Percentiles rank a stretch among this genome's conserved stretches.
These are phyloP conservation scores for Cynoglossus semilaevis DNA, from an alignment of 2,113 vertebrate species.

Conservation along the genomic window DNA sequence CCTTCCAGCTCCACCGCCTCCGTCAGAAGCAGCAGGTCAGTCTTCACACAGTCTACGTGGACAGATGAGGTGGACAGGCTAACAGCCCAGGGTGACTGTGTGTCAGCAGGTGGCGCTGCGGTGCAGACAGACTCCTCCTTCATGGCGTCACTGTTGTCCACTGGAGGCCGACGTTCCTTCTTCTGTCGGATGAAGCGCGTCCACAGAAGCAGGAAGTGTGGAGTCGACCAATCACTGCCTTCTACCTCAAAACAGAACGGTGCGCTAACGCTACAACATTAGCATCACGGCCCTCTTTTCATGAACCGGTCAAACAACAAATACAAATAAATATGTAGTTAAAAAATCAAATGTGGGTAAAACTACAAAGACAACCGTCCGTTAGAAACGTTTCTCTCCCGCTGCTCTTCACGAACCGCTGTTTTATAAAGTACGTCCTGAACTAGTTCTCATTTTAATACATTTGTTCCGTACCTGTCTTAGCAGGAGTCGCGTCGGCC, in stretches of 20 bases:
- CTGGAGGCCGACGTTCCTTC: slow-evolving; percentile 82
- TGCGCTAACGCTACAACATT: slow-evolving; percentile 21
- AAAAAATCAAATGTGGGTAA: no score
- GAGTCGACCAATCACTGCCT: slow-evolving; percentile 69
- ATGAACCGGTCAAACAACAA: no score
- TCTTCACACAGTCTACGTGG: background rate
- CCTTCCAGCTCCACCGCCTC: slow-evolving; percentile 75
- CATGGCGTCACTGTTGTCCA: slow-evolving; percentile 63
- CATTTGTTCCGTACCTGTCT: no score
- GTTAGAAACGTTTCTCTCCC: no score
- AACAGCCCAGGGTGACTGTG: background rate
- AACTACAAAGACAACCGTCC: no score
- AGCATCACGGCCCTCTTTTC: no score
- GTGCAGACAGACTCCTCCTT: slow-evolving; percentile 76
- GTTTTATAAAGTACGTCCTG: no score
- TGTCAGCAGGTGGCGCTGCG: slow-evolving; percentile 73
- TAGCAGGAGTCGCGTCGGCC: no score
- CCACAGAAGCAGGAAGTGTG: slow-evolving; percentile 67
- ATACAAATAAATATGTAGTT: no score
- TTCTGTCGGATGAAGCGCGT: slow-evolving; percentile 85
- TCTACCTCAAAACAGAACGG: slow-evolving; percentile 81
- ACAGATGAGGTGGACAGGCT: no score
- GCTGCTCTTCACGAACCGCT: no score
- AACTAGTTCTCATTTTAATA: no score
- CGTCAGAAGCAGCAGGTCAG: slow-evolving; percentile 82